Conservation (phyloP, 2,113 vertebrate species). For the Synodontis membranacea region DNA sequence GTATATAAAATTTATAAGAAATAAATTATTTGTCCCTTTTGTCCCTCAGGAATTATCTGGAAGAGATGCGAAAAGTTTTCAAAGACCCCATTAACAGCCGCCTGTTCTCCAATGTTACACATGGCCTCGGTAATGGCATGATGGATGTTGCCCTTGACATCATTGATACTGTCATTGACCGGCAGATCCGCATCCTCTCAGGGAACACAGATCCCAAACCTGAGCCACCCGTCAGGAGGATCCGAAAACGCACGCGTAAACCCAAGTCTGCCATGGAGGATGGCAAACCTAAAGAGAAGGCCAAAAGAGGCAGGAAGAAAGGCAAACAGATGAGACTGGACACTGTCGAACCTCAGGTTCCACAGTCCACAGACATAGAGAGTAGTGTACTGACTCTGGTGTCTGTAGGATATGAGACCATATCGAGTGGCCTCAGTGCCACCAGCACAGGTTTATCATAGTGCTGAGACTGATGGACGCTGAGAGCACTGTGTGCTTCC, state of each 20-base stretch:
- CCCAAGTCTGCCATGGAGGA: constrained; percentile 34
- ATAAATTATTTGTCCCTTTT: not conserved
- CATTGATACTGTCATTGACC: constrained; percentile 70
- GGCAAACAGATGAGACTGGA: constrained; percentile 60
- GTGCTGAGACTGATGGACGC: not conserved
- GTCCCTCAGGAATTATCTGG: constrained; percentile 71
- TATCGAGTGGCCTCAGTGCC: constrained; percentile 66
- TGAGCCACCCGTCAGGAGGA: constrained; percentile 55
- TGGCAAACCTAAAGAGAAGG: constrained; percentile 61
- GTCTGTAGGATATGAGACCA: constrained; percentile 74
- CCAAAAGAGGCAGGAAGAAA: constrained; percentile 62
- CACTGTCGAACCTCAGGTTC: constrained; percentile 47
- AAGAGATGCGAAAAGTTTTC: constrained; percentile 76
- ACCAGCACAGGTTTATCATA: constrained; percentile 54
- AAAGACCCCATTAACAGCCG: constrained; percentile 69
- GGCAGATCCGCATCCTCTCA: constrained; percentile 75
- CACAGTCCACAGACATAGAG: constrained; percentile 61
- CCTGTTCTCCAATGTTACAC: constrained; percentile 71
- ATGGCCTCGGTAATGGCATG: constrained; percentile 75
- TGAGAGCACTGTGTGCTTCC: constrained; percentile 2
- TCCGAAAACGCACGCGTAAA: constrained; percentile 71
- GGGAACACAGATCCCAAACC: constrained; percentile 70
- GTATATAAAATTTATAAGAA: not conserved
- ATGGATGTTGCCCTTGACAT: constrained; percentile 73
- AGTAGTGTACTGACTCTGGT: constrained; percentile 73